phyloP scores from a whole-genome alignment of 2,888 invertebrate species.

The Dastarcus helophoroides region DNA sequence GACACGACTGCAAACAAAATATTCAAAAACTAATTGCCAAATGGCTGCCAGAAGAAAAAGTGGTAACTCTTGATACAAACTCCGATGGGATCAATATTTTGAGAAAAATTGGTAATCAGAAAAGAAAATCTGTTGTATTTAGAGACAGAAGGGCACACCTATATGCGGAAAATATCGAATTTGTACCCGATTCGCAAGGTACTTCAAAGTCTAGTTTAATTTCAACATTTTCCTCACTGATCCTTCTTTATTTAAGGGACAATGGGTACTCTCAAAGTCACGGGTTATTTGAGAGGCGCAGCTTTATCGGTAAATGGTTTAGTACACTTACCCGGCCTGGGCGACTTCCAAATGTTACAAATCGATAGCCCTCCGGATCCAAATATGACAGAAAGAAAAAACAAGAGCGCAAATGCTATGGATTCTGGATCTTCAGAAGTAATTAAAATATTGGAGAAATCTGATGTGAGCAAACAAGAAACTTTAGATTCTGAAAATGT shows the following conservation, averaged over 20 bases:
- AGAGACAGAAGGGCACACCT: slow-evolving; percentile 76
- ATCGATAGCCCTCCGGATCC: slow-evolving; percentile 65
- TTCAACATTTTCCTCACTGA: slow-evolving; percentile 7
- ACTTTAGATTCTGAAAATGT: slow-evolving; percentile 67
- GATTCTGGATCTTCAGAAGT: slow-evolving; percentile 8
- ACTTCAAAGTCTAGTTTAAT: slow-evolving; percentile 7
- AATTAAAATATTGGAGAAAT: slow-evolving; percentile 43
- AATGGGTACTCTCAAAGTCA: slow-evolving; percentile 62
- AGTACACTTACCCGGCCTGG: slow-evolving; percentile 84
- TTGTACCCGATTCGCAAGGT: slow-evolving; percentile 40
- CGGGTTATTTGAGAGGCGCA: slow-evolving; percentile 78
- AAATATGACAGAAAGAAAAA: slow-evolving; percentile 38
- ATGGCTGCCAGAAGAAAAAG: slow-evolving; percentile 73
- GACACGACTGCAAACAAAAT: slow-evolving; percentile 53
- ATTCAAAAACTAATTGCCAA: slow-evolving; percentile 54
- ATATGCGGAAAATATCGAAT: slow-evolving; percentile 69
- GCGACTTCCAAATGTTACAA: slow-evolving; percentile 83
- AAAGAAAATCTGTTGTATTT: slow-evolving; percentile 59
- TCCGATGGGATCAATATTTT: slow-evolving; percentile 65
- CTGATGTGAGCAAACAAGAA: slow-evolving; percentile 59
- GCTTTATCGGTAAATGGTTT: slow-evolving; percentile 77
- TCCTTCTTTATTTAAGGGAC: slow-evolving; percentile 16
- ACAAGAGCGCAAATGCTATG: slow-evolving; percentile 3
- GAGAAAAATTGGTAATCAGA: slow-evolving; percentile 66
- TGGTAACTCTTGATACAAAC: slow-evolving; percentile 64